Percentiles rank a stretch among this genome's conserved stretches.
phyloP scores from a whole-genome alignment of 2,797 vertebrate species.

The Emys orbicularis region DNA sequence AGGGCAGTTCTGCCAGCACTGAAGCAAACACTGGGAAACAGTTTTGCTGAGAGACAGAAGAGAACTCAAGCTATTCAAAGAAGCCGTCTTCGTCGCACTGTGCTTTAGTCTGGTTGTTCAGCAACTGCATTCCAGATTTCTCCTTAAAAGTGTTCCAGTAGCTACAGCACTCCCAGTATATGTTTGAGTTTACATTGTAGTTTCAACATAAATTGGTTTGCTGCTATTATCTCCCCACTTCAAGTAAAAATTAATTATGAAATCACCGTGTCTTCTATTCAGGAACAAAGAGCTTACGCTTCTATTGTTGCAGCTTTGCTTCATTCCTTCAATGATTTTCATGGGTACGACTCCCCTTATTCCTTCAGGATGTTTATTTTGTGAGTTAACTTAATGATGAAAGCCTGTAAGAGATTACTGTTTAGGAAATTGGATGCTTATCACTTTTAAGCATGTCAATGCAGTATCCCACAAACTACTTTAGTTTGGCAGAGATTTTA shows the following conservation, averaged over 20 bases:
- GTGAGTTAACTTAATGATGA: background rate
- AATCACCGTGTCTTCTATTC: background rate
- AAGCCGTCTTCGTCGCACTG: slow-evolving; percentile 77
- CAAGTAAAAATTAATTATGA: background rate
- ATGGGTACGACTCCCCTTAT: background rate
- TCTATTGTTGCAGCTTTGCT: background rate
- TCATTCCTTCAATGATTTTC: background rate
- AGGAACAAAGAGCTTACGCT: background rate
- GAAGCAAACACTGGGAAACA: slow-evolving; percentile 82
- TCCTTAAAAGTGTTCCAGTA: background rate
- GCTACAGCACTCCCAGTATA: background rate
- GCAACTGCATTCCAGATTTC: background rate
- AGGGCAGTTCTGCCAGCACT: slow-evolving; percentile 83
- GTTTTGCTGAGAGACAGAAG: slow-evolving; percentile 82
- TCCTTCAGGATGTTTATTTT: background rate
- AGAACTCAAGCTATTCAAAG: slow-evolving; percentile 82
- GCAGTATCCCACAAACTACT: background rate
- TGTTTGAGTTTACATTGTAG: background rate
- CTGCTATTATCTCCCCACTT: background rate
- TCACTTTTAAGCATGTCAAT: background rate
- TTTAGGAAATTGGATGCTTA: background rate
- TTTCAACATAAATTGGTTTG: background rate
- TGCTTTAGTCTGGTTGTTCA: slow-evolving; percentile 56
- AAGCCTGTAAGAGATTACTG: background rate
- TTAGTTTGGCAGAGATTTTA: background rate